These are phyloP conservation scores for Schizopygopsis pylzovi DNA, from an alignment of 2,797 vertebrate genomes.

Conservation along the genomic window DNA sequence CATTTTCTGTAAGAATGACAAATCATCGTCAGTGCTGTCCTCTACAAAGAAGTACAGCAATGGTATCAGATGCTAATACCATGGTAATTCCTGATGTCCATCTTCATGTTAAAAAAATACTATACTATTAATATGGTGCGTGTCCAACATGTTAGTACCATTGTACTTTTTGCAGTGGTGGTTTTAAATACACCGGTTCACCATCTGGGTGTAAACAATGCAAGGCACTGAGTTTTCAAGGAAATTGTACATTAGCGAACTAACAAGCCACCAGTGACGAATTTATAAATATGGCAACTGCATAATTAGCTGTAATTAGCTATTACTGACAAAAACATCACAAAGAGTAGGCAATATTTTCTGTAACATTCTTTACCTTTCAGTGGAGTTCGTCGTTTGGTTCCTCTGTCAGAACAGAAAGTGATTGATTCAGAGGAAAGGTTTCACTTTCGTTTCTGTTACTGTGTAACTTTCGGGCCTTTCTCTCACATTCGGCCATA, in stretches of 20 bases:
- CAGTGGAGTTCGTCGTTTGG: too few species aligned
- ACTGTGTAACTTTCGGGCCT: not conserved
- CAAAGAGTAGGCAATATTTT: not conserved
- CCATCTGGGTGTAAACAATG: not conserved
- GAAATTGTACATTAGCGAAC: not conserved
- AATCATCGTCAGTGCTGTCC: not conserved
- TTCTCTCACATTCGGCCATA: conserved; percentile 36
- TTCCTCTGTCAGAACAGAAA: conserved; percentile 58
- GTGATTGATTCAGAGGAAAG: not conserved
- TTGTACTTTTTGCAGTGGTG: not conserved
- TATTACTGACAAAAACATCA: not conserved
- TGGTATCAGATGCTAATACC: not conserved
- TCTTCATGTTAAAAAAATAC: not conserved
- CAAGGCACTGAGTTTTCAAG: not conserved
- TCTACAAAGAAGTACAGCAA: not conserved
- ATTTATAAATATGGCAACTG: not conserved
- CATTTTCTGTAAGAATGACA: conserved; percentile 60
- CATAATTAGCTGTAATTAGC: not conserved
- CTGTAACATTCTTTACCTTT: not conserved
- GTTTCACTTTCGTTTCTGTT: conserved; percentile 49
- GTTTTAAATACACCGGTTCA: not conserved
- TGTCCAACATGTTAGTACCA: not conserved
- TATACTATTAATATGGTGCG: not conserved
- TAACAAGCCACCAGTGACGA: not conserved
- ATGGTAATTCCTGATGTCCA: not conserved